phyloP scores from a whole-genome alignment of 2,888 invertebrate genomes.

The Sesia bembeciformis region DNA sequence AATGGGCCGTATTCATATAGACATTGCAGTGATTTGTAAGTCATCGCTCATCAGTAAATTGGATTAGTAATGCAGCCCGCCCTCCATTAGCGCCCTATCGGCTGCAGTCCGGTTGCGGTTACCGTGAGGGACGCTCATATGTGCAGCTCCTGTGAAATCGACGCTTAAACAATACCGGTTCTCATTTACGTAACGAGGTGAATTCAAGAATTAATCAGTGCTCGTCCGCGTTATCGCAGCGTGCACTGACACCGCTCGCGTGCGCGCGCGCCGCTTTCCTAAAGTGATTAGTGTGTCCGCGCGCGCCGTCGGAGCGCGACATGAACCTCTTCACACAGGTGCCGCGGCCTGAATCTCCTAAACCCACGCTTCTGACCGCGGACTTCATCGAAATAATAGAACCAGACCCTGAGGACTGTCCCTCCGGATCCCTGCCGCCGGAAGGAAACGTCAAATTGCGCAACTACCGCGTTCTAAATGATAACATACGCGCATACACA shows the following conservation, averaged over 20 bases:
- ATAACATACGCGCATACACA: constrained; percentile 50
- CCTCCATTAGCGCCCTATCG: not conserved
- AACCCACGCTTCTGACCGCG: constrained; percentile 8
- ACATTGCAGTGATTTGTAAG: not conserved
- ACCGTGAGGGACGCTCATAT: not conserved
- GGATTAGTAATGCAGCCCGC: not conserved
- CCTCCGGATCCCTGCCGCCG: constrained; percentile 33
- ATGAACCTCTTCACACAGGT: constrained; percentile 28
- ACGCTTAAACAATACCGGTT: constrained; percentile 1
- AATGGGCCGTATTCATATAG: no score
- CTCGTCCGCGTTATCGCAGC: constrained; percentile 2
- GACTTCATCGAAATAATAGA: constrained; percentile 45
- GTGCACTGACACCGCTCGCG: constrained; percentile 10
- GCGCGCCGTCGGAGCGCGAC: constrained; percentile 38
- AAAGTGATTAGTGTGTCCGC: constrained; percentile 10
- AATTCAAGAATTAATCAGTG: constrained; percentile 9
- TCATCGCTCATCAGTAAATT: not conserved
- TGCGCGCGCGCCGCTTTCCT: constrained; percentile 21
- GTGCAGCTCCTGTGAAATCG: not conserved
- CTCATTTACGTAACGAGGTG: constrained; percentile 8
- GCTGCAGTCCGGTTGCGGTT: not conserved
- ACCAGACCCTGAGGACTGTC: constrained; percentile 38
- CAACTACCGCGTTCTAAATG: constrained; percentile 49
- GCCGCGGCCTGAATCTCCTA: constrained; percentile 17
- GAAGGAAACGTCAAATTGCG: constrained; percentile 53